phyloP scores from a whole-genome alignment of 1,140 invertebrate species.

The Scaptomyza graminum region DNA sequence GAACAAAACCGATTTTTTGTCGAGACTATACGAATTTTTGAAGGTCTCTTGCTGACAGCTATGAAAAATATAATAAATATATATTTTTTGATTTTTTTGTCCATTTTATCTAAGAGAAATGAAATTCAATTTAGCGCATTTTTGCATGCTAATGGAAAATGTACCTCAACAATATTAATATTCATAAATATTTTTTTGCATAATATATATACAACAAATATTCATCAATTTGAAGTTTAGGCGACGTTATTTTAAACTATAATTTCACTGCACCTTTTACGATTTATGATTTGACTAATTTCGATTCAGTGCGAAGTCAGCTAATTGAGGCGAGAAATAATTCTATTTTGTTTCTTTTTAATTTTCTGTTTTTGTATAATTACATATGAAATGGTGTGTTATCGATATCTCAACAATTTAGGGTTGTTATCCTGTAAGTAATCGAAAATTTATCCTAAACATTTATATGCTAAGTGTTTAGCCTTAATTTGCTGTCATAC shows the following conservation, averaged over 20 bases:
- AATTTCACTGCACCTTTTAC: conserved; percentile 70
- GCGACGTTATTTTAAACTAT: conserved; percentile 47
- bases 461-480: conserved; percentile 28
- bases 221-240: conserved; percentile 6
- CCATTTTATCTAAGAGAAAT: background rate
- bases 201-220: conserved; percentile 8
- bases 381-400: conserved; percentile 64
- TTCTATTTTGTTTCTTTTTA: conserved; percentile 55
- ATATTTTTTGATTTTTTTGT: conserved; percentile 38
- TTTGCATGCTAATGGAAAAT: conserved; percentile 60
- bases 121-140: conserved; percentile 41
- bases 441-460: conserved; percentile 53
- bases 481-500: conserved; percentile 29
- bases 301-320: conserved; percentile 10
- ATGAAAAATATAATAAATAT: conserved; percentile 6
- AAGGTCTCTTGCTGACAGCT: conserved; percentile 63
- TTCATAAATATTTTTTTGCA: conserved; percentile 18
- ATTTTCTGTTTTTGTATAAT: conserved; percentile 64
- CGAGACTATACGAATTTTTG: conserved; percentile 76
- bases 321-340: conserved; percentile 31
- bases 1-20: conserved; percentile 57
- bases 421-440: conserved; percentile 94
- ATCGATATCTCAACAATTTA: conserved; percentile 70
- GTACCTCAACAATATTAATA: conserved; percentile 17
- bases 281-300: conserved; percentile 22